Evolutionary conservation across 2,113 vertebrate species (phyloP).

Genomic region (Leucopsar rothschildi): DNA sequence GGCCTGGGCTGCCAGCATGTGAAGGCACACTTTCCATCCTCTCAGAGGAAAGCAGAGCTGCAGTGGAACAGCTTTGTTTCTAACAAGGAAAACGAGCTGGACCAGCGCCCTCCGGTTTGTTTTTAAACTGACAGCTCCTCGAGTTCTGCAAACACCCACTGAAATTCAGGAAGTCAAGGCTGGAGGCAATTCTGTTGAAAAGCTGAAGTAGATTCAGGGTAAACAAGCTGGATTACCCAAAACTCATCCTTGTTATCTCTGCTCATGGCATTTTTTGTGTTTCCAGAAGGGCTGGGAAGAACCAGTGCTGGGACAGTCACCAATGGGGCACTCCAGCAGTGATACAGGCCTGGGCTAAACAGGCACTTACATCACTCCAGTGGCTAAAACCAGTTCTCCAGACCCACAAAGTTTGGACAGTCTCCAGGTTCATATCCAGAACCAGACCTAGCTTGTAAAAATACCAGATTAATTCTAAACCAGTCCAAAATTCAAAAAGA

Average conservation of each 20-base stretch:
- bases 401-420: not conserved
- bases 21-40: constrained; percentile 69
- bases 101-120: not conserved
- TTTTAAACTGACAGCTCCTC: not conserved
- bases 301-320: not conserved
- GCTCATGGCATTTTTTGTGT: not conserved
- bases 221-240: not conserved
- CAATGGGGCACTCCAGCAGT: not conserved
- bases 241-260: not conserved
- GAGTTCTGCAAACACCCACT: not conserved
- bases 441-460: not conserved
- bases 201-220: not conserved
- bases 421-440: not conserved
- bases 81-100: not conserved
- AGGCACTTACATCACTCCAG: not conserved
- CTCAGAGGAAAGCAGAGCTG: constrained; percentile 34
- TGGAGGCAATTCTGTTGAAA: not conserved
- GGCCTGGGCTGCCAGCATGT: not conserved
- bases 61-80: not conserved
- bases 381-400: not conserved
- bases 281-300: not conserved
- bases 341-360: not conserved
- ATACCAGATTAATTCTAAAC: not conserved
- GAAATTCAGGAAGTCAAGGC: not conserved
- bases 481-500: not conserved